Base-by-base conservation (phyloP, 2,797 vertebrate species). In the Strix occidentalis region DNA sequence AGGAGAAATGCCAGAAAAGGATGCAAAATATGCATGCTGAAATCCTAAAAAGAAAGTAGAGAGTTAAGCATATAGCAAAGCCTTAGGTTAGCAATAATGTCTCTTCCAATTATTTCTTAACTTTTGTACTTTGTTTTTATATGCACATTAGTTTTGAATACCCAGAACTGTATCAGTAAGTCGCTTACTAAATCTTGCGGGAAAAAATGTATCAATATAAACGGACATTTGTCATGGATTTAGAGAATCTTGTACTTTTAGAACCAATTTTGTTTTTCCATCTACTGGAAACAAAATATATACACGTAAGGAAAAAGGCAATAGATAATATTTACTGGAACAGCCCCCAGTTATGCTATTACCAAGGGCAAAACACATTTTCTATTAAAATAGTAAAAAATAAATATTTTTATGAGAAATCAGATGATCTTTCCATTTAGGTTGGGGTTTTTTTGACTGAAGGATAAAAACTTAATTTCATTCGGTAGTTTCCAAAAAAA, bases 161-260 rank as follows among this genome's bases (percentile, higher is more conserved):
- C 9, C 66, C 79, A 90, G 51, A 69, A 72, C 51, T 39, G 8
- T 76, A 85, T 51, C 77, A 86, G 53, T 21, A 80, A 92, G 87
- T 50, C 50, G 9, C 63, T 84, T 19, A 91, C 46, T 94, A 89
- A 79, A 74, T 87, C 84, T 92, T 84, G 37, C 16, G 19, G 65
- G 58, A 91, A 80, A 78, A 88, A 94, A 80, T 7, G 11, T 51
- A 20, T 83, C 83, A 90, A 64, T 70, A 76, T 78, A 85, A 96
- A 87, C n/a, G 89, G 85, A 75, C 75, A 90, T 83, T 81, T 93
- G 43, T 69, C 70, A 92, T 10, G 64, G 54, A 26, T 89, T 93
- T 87, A 91, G 92, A 96, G 56, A 51, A 33, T 83, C 15, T 20
- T 79, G 45, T 70, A 63, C 77, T 96, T 97, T 80, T 63, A 92